Evolutionary conservation across 2,797 vertebrate genomes (phyloP).

Genomic region (Graptemys geographica): DNA sequence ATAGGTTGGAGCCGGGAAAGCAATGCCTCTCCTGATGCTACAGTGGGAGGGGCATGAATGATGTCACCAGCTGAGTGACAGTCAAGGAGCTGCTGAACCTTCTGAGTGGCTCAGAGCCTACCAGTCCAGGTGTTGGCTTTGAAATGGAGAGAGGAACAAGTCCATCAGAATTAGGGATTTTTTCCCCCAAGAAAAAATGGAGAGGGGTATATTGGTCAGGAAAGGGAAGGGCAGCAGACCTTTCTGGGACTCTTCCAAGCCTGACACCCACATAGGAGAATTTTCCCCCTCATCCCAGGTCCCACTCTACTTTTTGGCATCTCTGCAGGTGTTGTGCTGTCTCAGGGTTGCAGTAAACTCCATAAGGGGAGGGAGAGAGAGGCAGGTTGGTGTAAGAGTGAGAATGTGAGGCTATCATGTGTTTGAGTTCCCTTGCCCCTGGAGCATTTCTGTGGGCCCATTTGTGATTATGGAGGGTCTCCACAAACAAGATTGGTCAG

Average conservation of each 20-base stretch:
- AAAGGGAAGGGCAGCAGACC: not conserved
- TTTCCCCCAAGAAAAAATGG: not conserved
- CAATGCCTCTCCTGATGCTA: accelerated
- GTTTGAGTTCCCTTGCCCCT: not conserved
- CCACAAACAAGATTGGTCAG: not conserved
- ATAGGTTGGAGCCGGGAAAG: not conserved
- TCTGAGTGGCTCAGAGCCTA: too few relatives aligned
- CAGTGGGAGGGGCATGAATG: not conserved
- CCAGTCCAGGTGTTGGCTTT: too few relatives aligned
- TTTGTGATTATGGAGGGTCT: not conserved
- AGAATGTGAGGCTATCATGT: too few relatives aligned
- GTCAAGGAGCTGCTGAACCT: not conserved
- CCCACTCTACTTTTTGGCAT: too few relatives aligned
- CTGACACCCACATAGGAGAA: too few relatives aligned
- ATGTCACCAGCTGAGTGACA: not conserved
- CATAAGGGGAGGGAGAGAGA: accelerated
- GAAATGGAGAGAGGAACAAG: not conserved
- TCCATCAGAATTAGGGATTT: not conserved
- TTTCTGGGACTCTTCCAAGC: too few relatives aligned
- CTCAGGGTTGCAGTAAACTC: not conserved
- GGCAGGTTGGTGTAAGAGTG: not conserved
- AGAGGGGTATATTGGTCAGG: not conserved
- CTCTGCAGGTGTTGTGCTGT: not conserved
- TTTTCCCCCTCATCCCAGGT: too few relatives aligned
- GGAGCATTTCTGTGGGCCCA: not conserved